Evolutionary conservation across 1,140 invertebrate genomes (phyloP).

Genomic region (Tenebrio molitor): DNA sequence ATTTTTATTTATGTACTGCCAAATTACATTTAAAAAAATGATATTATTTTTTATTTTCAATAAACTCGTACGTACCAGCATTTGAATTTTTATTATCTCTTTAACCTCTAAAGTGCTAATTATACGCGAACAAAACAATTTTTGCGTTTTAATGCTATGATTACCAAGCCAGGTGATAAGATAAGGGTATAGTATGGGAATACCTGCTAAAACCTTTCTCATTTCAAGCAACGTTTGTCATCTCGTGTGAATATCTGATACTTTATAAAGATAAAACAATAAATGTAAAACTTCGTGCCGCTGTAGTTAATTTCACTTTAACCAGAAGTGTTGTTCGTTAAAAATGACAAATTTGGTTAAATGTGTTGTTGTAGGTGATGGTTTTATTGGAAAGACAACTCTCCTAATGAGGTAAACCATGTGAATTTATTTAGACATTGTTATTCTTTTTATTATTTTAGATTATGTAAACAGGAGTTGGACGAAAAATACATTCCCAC

Average conservation of each 20-base stretch:
- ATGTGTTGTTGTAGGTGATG: slow-evolving; percentile 47
- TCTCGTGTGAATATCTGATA: background rate
- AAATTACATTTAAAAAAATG: background rate
- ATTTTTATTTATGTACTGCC: slow-evolving; percentile 22
- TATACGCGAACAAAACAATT: background rate
- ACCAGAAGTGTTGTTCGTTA: too few relatives aligned
- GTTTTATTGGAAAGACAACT: slow-evolving; percentile 47
- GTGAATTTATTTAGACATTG: background rate
- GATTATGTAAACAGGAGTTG: slow-evolving; percentile 16
- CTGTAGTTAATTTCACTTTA: too few relatives aligned
- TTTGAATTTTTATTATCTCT: slow-evolving; percentile 1
- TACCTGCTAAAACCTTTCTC: slow-evolving; percentile 5
- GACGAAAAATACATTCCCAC: slow-evolving; percentile 37
- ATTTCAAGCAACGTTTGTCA: background rate
- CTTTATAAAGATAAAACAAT: slow-evolving; percentile 14
- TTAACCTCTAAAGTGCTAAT: too few relatives aligned
- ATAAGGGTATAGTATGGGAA: slow-evolving; percentile 10
- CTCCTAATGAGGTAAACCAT: slow-evolving; percentile 34
- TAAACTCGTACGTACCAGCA: slow-evolving; percentile 2
- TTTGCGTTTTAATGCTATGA: background rate
- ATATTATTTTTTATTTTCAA: slow-evolving; percentile 17
- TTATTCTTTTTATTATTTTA: slow-evolving; percentile 12
- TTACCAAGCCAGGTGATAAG: background rate
- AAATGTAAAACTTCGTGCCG: slow-evolving; percentile 4
- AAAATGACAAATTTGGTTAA: slow-evolving; percentile 21